A percentile compares a stretch with the other conserved stretches of the same genome.
phyloP scores from a whole-genome alignment of 2,113 vertebrate species.

The Pomatorhinus ruficollis region DNA sequence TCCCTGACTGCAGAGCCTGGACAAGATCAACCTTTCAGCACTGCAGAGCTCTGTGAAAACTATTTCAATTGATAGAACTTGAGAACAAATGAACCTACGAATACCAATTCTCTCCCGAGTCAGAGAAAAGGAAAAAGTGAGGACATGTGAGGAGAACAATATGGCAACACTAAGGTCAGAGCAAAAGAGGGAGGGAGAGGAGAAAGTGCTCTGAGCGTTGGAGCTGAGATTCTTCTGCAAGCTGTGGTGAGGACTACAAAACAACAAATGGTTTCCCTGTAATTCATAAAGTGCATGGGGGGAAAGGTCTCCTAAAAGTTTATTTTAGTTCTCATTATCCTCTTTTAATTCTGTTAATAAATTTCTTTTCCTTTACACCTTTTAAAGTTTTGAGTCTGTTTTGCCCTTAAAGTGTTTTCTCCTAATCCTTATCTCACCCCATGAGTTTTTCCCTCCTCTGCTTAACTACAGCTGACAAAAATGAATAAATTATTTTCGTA shows the following conservation, averaged over 20 bases:
- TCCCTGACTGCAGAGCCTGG: neutral
- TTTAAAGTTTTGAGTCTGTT: neutral
- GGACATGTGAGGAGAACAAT: neutral
- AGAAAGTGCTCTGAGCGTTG: accelerated
- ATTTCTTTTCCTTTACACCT: neutral
- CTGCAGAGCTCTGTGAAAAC: neutral
- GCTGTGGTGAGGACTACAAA: neutral
- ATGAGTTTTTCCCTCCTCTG: neutral
- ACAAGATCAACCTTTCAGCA: neutral
- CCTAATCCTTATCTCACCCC: neutral
- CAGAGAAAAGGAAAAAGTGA: neutral
- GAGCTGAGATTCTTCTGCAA: neutral
- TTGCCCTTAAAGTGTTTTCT: neutral
- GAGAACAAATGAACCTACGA: neutral
- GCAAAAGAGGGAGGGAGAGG: neutral
- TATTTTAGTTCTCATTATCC: neutral
- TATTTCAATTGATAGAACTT: neutral
- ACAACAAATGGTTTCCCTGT: neutral
- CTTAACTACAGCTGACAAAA: neutral
- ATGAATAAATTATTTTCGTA: neutral
- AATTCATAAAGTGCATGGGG: neutral
- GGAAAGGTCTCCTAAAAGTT: neutral
- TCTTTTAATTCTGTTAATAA: neutral
- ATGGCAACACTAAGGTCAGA: neutral
- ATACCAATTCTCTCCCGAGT: neutral